Evolutionary conservation across 1,140 invertebrate genomes (phyloP).

Genomic region (Brachionus koreanus): DNA sequence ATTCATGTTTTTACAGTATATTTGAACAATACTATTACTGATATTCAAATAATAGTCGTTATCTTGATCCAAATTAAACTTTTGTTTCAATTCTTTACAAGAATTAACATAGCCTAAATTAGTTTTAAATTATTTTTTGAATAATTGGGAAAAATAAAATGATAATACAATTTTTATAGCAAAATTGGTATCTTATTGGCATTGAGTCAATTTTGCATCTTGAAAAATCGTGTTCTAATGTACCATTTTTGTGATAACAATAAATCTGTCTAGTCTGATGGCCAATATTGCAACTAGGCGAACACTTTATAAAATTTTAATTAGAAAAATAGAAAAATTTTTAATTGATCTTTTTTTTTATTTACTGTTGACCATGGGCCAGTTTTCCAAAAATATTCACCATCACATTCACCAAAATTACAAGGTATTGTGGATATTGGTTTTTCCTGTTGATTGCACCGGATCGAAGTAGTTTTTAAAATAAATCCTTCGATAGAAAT

Average conservation of each 20-base stretch:
- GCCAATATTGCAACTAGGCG: background rate
- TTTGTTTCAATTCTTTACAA: conserved; percentile 4
- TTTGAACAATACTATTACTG: background rate
- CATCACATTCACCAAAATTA: conserved; percentile 25
- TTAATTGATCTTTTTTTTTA: background rate
- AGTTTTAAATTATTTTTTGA: background rate
- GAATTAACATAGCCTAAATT: conserved; percentile 2
- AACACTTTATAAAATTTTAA: background rate
- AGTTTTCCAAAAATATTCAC: conserved; percentile 27
- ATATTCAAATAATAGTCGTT: conserved; percentile 19
- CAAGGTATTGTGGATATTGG: background rate
- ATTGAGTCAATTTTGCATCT: conserved; percentile 13
- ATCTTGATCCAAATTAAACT: background rate
- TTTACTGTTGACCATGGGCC: conserved; percentile 11
- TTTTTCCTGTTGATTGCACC: background rate
- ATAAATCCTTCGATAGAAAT: conserved; percentile 8
- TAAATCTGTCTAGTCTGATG: background rate
- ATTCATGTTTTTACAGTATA: conserved; percentile 41
- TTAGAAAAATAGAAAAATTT: background rate
- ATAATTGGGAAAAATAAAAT: background rate
- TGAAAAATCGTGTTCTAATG: background rate
- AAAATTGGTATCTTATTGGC: conserved; percentile 23
- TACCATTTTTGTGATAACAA: conserved; percentile 16
- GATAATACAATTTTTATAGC: conserved; percentile 14
- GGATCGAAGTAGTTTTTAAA: background rate